These are phyloP conservation scores for Sphaeramia orbicularis DNA, from an alignment of 2,797 vertebrate genomes.

Conservation along the genomic window DNA sequence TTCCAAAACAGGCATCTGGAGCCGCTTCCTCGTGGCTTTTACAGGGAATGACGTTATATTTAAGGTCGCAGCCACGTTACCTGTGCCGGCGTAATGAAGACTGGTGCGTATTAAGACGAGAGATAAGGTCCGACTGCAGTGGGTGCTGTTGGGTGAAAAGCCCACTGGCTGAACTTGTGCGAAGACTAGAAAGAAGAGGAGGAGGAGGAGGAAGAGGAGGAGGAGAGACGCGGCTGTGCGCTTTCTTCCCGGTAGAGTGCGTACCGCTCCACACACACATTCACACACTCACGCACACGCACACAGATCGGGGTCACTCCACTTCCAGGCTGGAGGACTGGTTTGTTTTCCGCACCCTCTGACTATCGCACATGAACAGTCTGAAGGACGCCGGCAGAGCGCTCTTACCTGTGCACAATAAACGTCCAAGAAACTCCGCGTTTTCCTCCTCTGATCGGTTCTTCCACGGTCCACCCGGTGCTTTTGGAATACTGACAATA, in stretches of 20 bases:
- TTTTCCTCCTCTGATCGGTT: conserved; percentile 17
- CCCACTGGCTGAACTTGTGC: conserved; percentile 56
- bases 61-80: background rate
- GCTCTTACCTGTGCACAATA: conserved; percentile 38
- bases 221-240: conserved; percentile 55
- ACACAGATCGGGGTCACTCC: conserved; percentile 50
- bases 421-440: conserved; percentile 34
- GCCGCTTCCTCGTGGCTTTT: conserved; percentile 25
- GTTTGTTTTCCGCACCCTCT: conserved; percentile 39
- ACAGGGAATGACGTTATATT: conserved; percentile 4
- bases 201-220: conserved; percentile 6
- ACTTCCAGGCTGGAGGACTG: conserved; percentile 46
- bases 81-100: conserved; percentile 1
- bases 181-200: conserved; percentile 10
- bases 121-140: conserved; percentile 55
- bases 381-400: conserved; percentile 51
- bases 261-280: conserved; percentile 53
- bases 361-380: conserved; percentile 51
- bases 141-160: conserved; percentile 53
- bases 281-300: conserved; percentile 41
- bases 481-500: conserved; percentile 57
- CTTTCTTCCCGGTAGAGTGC: conserved; percentile 71
- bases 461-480: conserved; percentile 8
- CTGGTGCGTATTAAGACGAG: conserved; percentile 6
- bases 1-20: conserved; percentile 36